Conservation (phyloP, 2,888 invertebrate species). For the Latrodectus hesperus region DNA sequence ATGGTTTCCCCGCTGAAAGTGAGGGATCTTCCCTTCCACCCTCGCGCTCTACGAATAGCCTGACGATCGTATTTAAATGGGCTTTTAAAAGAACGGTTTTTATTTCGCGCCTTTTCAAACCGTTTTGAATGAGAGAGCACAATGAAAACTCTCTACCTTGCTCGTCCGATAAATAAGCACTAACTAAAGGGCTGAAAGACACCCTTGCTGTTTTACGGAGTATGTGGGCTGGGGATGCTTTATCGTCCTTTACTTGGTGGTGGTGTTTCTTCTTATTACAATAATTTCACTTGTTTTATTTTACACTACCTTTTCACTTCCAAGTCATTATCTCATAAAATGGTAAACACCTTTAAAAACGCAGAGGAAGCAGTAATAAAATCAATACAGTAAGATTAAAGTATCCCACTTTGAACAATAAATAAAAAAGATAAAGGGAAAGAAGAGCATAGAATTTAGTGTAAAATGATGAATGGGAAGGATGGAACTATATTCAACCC, state of each 20-base stretch:
- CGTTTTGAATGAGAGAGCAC: slow-evolving; percentile 41
- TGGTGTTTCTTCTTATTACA: slow-evolving; percentile 24
- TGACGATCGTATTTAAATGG: slow-evolving; percentile 56
- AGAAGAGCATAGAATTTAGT: neutral
- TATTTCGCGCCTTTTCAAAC: slow-evolving; percentile 37
- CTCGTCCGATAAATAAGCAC: slow-evolving; percentile 37
- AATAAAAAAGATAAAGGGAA: too few species aligned
- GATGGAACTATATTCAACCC: too few species aligned
- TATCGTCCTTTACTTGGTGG: slow-evolving; percentile 12
- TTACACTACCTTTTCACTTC: slow-evolving; percentile 1
- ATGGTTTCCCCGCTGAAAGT: slow-evolving; percentile 15
- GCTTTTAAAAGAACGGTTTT: slow-evolving; percentile 54
- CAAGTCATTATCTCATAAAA: slow-evolving; percentile 13
- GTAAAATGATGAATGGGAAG: neutral
- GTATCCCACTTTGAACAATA: neutral
- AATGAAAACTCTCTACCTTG: neutral
- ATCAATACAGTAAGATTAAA: neutral
- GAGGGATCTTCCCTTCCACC: neutral
- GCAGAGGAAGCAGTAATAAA: neutral
- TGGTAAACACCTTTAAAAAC: neutral
- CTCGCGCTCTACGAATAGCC: neutral
- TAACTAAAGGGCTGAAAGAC: slow-evolving; percentile 29
- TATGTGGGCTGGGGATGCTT: neutral
- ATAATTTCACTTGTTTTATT: slow-evolving; percentile 50
- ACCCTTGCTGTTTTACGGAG: neutral